phyloP scores from a whole-genome alignment of 2,797 vertebrate species.

The Merluccius polli region DNA sequence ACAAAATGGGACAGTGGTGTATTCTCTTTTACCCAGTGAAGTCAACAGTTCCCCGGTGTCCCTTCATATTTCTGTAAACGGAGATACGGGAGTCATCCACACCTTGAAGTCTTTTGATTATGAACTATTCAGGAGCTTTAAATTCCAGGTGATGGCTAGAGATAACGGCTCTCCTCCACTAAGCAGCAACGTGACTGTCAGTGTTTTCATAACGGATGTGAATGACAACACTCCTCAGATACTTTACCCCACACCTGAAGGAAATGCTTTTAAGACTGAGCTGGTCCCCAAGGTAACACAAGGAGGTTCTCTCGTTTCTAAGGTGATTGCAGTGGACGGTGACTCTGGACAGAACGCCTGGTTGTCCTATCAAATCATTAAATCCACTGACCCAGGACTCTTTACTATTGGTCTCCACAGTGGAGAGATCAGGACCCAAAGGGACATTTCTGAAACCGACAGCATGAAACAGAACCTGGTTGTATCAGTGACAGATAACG shows the following conservation, averaged over 20 bases:
- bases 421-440: constrained; percentile 51
- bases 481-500: constrained; percentile 65
- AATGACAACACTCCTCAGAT: constrained; percentile 76
- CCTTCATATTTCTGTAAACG: constrained; percentile 64
- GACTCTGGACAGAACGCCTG: constrained; percentile 72
- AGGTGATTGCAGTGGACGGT: constrained; percentile 69
- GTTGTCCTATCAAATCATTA: constrained; percentile 43
- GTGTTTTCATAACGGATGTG: constrained; percentile 70
- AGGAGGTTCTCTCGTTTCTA: constrained; percentile 66
- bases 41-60: constrained; percentile 47
- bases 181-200: constrained; percentile 63
- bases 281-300: constrained; percentile 61
- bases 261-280: constrained; percentile 19
- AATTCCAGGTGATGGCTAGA: constrained; percentile 54
- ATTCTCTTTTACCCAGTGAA: constrained; percentile 50
- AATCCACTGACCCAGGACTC: constrained; percentile 6
- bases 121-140: constrained; percentile 59
- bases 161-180: constrained; percentile 66
- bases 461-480: constrained; percentile 67
- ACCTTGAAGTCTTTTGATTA: constrained; percentile 61
- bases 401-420: constrained; percentile 63
- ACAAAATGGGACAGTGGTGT: constrained; percentile 59
- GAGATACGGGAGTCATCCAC: constrained; percentile 63
- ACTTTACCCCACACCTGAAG: constrained; percentile 66
- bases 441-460: constrained; percentile 58